Conservation (phyloP, 2,888 invertebrate genomes). For the Ochlodes sylvanus region DNA sequence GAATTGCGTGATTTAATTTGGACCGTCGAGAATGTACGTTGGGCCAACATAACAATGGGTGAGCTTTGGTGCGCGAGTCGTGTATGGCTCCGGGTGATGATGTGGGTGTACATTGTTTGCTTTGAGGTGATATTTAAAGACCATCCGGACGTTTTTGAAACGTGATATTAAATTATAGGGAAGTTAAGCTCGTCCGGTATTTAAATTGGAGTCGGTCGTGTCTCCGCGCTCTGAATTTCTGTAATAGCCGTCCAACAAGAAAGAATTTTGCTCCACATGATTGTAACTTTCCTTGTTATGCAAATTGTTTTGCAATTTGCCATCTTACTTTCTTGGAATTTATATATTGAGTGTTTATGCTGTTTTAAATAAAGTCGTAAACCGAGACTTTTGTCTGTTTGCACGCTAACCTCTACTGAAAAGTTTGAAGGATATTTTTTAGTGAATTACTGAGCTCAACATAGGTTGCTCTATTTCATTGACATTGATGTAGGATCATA, state of each 20-base stretch:
- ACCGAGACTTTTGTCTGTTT: too few relatives aligned
- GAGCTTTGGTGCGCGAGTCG: slow-evolving; percentile 64
- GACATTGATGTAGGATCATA: too few relatives aligned
- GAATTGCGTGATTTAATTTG: slow-evolving; percentile 44
- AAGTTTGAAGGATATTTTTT: too few relatives aligned
- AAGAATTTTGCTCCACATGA: slow-evolving; percentile 38
- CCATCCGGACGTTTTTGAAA: slow-evolving; percentile 49
- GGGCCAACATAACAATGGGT: slow-evolving; percentile 73
- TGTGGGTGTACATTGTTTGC: slow-evolving; percentile 70
- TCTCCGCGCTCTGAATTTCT: slow-evolving; percentile 40
- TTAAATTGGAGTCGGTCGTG: slow-evolving; percentile 47
- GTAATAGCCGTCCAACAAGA: slow-evolving; percentile 34
- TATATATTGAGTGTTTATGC: neutral
- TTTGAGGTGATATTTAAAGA: slow-evolving; percentile 65
- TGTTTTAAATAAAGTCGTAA: neutral
- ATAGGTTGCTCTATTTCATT: too few relatives aligned
- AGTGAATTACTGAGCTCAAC: too few relatives aligned
- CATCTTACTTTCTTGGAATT: slow-evolving; percentile 20
- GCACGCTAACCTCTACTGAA: too few relatives aligned
- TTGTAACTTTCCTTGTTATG: slow-evolving; percentile 39
- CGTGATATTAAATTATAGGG: slow-evolving; percentile 63
- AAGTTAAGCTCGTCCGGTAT: slow-evolving; percentile 60
- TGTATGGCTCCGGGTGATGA: slow-evolving; percentile 77
- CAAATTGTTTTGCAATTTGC: slow-evolving; percentile 34
- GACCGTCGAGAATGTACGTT: slow-evolving; percentile 51